Conservation (phyloP, 1,140 invertebrate genomes). For the Oryzaephilus surinamensis region DNA sequence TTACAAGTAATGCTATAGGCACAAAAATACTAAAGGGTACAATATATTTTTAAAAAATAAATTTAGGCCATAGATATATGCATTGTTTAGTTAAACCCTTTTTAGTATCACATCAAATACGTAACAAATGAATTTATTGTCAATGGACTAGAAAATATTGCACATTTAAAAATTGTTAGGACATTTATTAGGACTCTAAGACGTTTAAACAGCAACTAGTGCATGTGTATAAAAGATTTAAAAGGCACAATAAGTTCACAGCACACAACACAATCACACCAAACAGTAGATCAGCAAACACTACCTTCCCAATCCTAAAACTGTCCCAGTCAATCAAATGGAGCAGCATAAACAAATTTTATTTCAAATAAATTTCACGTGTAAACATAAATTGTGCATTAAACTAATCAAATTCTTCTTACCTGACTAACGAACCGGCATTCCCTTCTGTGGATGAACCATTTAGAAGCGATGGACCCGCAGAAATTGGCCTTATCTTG, state of each 20-base stretch:
- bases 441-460: constrained; percentile 39
- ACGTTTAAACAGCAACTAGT: constrained; percentile 12
- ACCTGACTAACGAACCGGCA: constrained; percentile 47
- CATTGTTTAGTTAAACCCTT: no score
- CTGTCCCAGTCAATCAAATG: constrained; percentile 29
- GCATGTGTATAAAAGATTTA: constrained; percentile 41
- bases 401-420: constrained; percentile 13
- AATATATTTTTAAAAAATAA: constrained; percentile 2
- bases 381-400: neutral
- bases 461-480: constrained; percentile 44
- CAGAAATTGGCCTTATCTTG: constrained; percentile 52
- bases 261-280: constrained; percentile 52
- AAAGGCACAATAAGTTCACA: constrained; percentile 51
- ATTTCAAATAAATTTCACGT: constrained; percentile 2
- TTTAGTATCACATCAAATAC: no score
- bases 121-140: constrained; percentile 12
- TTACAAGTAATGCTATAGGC: constrained; percentile 20
- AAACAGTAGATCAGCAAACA: constrained; percentile 55
- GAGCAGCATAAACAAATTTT: constrained; percentile 2
- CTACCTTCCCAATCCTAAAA: constrained; percentile 61
- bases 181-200: constrained; percentile 9
- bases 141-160: constrained; percentile 4
- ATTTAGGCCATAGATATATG: constrained; percentile 5
- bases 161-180: constrained; percentile 6
- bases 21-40: constrained; percentile 2